phyloP scores from a whole-genome alignment of 1,140 invertebrate genomes.

The Anastrepha ludens region DNA sequence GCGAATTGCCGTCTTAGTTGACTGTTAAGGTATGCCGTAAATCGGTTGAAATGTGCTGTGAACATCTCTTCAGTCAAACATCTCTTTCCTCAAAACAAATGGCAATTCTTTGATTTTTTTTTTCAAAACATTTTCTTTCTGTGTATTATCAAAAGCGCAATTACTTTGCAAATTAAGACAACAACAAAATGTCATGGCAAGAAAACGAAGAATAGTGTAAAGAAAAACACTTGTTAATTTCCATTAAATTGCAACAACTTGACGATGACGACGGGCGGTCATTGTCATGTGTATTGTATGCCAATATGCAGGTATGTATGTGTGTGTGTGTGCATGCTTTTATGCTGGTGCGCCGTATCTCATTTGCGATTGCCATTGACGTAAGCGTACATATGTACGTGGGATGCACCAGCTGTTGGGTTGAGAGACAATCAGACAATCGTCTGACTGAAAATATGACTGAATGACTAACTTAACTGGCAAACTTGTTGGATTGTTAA shows the following conservation, averaged over 20 bases:
- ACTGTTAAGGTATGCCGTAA: too few relatives aligned
- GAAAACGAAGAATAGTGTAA: slow-evolving; percentile 30
- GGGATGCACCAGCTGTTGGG: not conserved
- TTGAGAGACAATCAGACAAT: not conserved
- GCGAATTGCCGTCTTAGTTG: too few relatives aligned
- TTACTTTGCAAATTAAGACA: not conserved
- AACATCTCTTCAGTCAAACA: too few relatives aligned
- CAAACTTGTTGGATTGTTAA: not conserved
- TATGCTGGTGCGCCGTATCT: not conserved
- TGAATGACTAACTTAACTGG: not conserved
- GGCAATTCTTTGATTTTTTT: too few relatives aligned
- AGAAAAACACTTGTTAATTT: slow-evolving; percentile 52
- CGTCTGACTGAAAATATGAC: not conserved
- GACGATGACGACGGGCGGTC: slow-evolving; percentile 47
- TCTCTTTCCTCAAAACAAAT: too few relatives aligned
- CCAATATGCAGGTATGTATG: not conserved
- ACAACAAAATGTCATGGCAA: slow-evolving; percentile 22
- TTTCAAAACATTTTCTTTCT: not conserved
- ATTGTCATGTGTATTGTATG: not conserved
- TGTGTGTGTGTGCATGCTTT: not conserved
- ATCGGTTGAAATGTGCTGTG: too few relatives aligned
- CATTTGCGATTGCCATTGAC: slow-evolving; percentile 15
- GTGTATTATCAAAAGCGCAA: slow-evolving; percentile 39
- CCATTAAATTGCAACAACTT: slow-evolving; percentile 53
- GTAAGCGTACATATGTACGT: not conserved